Evolutionary conservation across 2,888 invertebrate species (phyloP).

Genomic region (Bimastos eiseni): DNA sequence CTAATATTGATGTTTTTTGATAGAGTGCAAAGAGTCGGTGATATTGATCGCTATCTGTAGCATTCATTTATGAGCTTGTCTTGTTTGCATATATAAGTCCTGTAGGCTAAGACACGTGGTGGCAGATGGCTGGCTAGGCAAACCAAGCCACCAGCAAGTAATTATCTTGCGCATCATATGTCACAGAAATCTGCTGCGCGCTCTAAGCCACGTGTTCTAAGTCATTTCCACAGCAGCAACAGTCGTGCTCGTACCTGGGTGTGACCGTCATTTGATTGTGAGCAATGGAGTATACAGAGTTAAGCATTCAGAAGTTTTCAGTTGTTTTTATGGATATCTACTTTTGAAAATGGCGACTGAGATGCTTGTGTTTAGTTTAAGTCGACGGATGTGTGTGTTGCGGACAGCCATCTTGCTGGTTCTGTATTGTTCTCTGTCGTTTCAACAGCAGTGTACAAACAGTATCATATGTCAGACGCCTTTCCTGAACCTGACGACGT

Average conservation of each 20-base stretch:
- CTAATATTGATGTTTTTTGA: neutral
- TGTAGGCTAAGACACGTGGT: neutral
- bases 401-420: neutral
- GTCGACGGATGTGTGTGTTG: neutral
- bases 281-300: neutral
- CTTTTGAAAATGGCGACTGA: neutral
- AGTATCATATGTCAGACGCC: neutral
- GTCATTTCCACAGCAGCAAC: neutral
- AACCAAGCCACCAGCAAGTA: neutral
- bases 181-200: neutral
- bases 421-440: neutral
- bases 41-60: slow-evolving; percentile 13
- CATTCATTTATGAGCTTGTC: neutral
- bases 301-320: neutral
- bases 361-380: neutral
- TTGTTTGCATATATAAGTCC: neutral
- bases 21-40: neutral
- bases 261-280: neutral
- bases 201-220: slow-evolving; percentile 17
- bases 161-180: neutral
- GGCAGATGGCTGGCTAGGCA: slow-evolving; percentile 14
- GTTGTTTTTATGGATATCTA: neutral
- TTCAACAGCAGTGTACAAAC: neutral
- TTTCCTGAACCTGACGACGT: neutral
- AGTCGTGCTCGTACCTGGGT: neutral